These are phyloP conservation scores for Sminthurides aquaticus DNA, from an alignment of 2,888 invertebrate genomes.

Conservation along the genomic window DNA sequence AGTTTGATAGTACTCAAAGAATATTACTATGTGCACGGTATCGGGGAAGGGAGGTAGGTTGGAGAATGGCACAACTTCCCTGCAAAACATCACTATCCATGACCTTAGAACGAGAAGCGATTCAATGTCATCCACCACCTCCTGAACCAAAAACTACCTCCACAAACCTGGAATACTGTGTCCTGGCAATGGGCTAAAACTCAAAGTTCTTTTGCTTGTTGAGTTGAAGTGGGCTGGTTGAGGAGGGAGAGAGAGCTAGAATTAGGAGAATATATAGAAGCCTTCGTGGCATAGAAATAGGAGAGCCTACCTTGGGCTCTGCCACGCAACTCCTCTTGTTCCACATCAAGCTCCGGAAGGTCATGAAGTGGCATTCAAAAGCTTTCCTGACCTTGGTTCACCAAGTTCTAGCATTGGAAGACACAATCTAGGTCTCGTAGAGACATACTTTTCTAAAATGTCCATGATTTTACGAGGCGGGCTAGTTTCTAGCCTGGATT, in stretches of 20 bases:
- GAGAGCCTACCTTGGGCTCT: background rate
- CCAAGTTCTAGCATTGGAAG: background rate
- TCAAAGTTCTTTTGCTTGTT: no score
- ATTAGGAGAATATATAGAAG: background rate
- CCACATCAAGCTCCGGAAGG: background rate
- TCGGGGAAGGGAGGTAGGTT: no score
- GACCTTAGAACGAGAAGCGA: background rate
- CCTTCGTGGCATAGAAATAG: background rate
- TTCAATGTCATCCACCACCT: constrained; percentile 1
- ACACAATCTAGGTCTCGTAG: background rate
- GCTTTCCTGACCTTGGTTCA: background rate
- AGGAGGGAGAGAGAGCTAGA: no score
- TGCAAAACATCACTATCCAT: constrained; percentile 1
- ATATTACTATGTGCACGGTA: no score
- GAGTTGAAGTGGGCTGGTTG: no score
- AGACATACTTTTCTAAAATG: background rate
- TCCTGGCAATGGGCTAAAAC: no score
- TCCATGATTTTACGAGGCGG: background rate
- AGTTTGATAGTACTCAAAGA: no score
- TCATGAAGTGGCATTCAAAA: constrained; percentile 2
- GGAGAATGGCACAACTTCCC: no score
- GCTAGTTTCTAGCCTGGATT: no score
- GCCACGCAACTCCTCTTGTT: background rate
- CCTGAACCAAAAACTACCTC: no score
- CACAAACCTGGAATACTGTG: no score